Evolutionary conservation across 2,797 vertebrate species (phyloP).

Genomic region (Oryzias sinensis): DNA sequence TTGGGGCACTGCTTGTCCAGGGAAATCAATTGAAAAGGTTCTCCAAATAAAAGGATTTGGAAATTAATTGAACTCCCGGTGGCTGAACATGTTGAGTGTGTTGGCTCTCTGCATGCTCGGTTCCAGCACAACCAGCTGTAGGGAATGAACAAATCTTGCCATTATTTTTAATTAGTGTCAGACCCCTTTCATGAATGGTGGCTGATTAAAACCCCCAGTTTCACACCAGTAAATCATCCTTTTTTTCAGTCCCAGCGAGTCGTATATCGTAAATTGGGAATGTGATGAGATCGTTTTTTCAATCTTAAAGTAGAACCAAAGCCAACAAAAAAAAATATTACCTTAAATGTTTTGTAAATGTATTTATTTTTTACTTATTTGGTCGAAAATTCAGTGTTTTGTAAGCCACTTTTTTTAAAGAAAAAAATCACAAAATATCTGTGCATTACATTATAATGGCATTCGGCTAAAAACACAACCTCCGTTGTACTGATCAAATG

Average conservation of each 20-base stretch:
- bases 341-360: too few species aligned
- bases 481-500: too few species aligned
- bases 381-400: too few species aligned
- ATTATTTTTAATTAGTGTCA: constrained; percentile 65
- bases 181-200: constrained; percentile 37
- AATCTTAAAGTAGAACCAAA: too few species aligned
- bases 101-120: constrained; percentile 44
- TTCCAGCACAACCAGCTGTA: constrained; percentile 56
- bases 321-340: too few species aligned
- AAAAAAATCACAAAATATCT: too few species aligned
- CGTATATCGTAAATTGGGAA: not conserved
- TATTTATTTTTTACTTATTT: too few species aligned
- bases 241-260: not conserved
- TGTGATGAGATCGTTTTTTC: too few species aligned
- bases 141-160: constrained; percentile 38
- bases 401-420: too few species aligned
- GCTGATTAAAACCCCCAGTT: constrained; percentile 41
- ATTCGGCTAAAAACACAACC: too few species aligned
- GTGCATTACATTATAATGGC: too few species aligned
- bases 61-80: constrained; percentile 68
- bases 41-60: constrained; percentile 69
- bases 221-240: constrained; percentile 13
- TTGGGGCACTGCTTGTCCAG: constrained; percentile 53
- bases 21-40: constrained; percentile 66
- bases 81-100: constrained; percentile 57